These are phyloP conservation scores for Acanthurus lineatus DNA, from an alignment of 2,797 vertebrate species.

Conservation along the genomic window DNA sequence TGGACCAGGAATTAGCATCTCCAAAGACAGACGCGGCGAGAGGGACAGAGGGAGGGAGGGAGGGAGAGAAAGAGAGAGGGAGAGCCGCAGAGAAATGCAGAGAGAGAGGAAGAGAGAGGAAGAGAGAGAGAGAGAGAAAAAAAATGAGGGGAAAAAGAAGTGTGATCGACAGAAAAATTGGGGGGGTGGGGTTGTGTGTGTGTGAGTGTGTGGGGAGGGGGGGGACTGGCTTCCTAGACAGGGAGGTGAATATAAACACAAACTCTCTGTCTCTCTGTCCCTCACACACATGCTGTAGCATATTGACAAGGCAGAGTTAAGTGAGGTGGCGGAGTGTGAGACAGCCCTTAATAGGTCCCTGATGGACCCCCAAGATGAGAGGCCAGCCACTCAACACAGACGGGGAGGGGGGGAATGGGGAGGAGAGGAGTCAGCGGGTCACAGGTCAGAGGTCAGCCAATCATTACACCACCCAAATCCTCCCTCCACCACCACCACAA, in stretches of 20 bases:
- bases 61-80: constrained; percentile 46
- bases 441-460: constrained; percentile 78
- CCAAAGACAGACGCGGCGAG: constrained; percentile 83
- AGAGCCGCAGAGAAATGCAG: constrained; percentile 45
- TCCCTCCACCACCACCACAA: constrained; percentile 10
- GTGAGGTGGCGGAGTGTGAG: constrained; percentile 81
- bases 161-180: constrained; percentile 66
- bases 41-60: constrained; percentile 61
- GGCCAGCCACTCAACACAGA: constrained; percentile 78
- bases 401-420: constrained; percentile 13
- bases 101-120: background rate
- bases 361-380: constrained; percentile 85
- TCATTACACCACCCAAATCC: constrained; percentile 68
- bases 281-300: constrained; percentile 80
- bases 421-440: constrained; percentile 58
- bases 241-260: constrained; percentile 79
- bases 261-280: constrained; percentile 69
- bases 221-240: constrained; percentile 70
- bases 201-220: constrained; percentile 19
- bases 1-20: constrained; percentile 86
- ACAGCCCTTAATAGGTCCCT: constrained; percentile 85
- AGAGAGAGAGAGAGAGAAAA: constrained; percentile 20
- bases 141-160: constrained; percentile 62
- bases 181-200: constrained; percentile 59
- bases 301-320: constrained; percentile 85